These are phyloP conservation scores for Zaprionus tsacasi DNA, from an alignment of 1,140 invertebrate species.

Conservation along the genomic window DNA sequence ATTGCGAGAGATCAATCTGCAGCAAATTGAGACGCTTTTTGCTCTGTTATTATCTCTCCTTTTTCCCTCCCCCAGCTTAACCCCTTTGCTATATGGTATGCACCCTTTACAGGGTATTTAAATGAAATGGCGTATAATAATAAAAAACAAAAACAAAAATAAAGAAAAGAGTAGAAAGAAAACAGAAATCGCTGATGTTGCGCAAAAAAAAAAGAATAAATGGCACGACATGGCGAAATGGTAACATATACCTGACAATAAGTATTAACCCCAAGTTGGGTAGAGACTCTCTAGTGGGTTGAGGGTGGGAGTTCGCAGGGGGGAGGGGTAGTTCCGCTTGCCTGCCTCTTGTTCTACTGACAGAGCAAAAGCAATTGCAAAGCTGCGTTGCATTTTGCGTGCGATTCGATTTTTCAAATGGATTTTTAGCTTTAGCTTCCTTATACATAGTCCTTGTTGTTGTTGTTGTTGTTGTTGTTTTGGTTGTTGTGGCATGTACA, in stretches of 20 bases:
- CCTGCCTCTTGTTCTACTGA: not conserved
- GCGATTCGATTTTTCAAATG: conserved; percentile 48
- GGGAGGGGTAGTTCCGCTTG: conserved; percentile 9
- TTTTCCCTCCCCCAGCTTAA: not conserved
- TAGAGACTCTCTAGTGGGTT: not conserved
- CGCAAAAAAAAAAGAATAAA: conserved; percentile 60
- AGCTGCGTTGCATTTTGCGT: conserved; percentile 62
- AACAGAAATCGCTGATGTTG: conserved; percentile 55
- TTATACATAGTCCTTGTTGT: conserved; percentile 16
- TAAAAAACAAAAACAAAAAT: not conserved
- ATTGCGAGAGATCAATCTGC: too few species aligned
- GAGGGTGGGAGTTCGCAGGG: not conserved
- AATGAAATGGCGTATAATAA: conserved; percentile 6
- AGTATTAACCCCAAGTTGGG: conserved; percentile 54
- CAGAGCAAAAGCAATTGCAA: conserved; percentile 46
- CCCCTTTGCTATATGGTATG: not conserved
- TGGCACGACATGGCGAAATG: conserved; percentile 43
- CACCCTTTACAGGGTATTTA: conserved; percentile 20
- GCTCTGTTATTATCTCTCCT: not conserved
- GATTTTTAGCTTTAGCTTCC: conserved; percentile 44
- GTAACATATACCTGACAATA: conserved; percentile 55
- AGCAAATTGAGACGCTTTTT: too few species aligned
- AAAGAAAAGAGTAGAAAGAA: not conserved
- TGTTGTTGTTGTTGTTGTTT: conserved; percentile 9
- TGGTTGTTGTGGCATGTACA: conserved; percentile 32